phyloP scores from a whole-genome alignment of 2,113 vertebrate genomes.

The Hyperoodon ampullatus region DNA sequence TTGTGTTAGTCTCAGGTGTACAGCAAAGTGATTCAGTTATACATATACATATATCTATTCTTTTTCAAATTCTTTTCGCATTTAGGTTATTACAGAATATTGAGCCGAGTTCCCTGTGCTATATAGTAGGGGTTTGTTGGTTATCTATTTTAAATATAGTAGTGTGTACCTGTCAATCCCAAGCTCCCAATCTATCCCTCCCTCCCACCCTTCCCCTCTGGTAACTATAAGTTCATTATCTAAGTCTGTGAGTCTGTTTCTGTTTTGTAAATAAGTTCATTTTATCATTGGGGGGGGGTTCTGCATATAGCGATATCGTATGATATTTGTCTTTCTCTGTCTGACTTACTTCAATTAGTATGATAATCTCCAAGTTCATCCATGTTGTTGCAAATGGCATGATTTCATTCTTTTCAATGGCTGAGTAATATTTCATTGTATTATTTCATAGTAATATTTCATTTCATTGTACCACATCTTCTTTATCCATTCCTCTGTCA shows the following conservation, averaged over 20 bases:
- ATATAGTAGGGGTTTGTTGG: background rate
- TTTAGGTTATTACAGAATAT: background rate
- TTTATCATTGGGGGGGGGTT: background rate
- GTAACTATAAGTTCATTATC: background rate
- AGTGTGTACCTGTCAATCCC: background rate
- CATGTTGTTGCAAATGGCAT: background rate
- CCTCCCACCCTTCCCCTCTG: background rate
- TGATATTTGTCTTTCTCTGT: background rate
- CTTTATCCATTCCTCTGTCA: background rate
- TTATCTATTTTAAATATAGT: background rate
- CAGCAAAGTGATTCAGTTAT: background rate
- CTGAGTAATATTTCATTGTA: background rate
- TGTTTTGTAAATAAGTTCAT: background rate
- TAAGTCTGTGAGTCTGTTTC: background rate
- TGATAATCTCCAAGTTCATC: background rate
- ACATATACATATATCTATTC: background rate
- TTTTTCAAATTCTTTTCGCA: background rate
- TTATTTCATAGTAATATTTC: background rate
- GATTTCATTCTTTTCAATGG: background rate
- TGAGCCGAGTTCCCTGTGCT: background rate
- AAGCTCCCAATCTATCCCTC: background rate
- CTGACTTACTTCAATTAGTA: background rate
- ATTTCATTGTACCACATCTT: background rate
- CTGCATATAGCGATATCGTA: background rate
- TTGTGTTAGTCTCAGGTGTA: background rate